Evolutionary conservation across 1,140 invertebrate species (phyloP), one percentile per base, ranked within the genome.

Genomic region (Drosophila lowei): DNA sequence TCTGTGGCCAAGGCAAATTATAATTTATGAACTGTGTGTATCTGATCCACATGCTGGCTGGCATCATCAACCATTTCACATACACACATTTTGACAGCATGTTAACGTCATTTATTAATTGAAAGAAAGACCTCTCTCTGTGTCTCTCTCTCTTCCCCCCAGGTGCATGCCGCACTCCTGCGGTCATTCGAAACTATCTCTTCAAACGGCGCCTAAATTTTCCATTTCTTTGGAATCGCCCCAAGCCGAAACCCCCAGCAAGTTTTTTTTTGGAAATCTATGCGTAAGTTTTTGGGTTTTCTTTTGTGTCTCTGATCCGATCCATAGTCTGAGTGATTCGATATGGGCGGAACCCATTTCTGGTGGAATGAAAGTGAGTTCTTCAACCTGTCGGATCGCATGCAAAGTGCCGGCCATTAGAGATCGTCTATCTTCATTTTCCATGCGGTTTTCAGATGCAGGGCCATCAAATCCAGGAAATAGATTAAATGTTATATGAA

Each of bases 21-120:
- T 86, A 86, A 86, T 86, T 88, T 88, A 86, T 83, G 71, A 78
- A 83, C 74, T 68, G 79, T 18, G 76, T 84, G 72, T 63, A 50
- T 59, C 65, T 30, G 48, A 57, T 64, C 74, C 77, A 73, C 77
- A 84, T 85, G 80, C 80, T 80, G 81, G 77, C 66, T 48, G 15
- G 56, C 64, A 88, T 83, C 83, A 88, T 81, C 77, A 78, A 79
- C 73, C 67, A 76, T 80, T 79, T 81, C 73, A 77, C 58, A 55
- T 42, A 42, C 50, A 48, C 44, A 47, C 79, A 86, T 86, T 86
- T 86, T 86, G 83, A 86, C 83, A 86, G 83, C 83, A 86, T 77
- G 83, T 86, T 86, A 86, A 86, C 83, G 81, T 88, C 81, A 86
- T 86, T 88, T 88, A 86, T 86, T 86, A 88, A 86, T 86, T 86